Base-by-base conservation (phyloP, 2,797 vertebrate genomes). In the Megaceryle alcyon region DNA sequence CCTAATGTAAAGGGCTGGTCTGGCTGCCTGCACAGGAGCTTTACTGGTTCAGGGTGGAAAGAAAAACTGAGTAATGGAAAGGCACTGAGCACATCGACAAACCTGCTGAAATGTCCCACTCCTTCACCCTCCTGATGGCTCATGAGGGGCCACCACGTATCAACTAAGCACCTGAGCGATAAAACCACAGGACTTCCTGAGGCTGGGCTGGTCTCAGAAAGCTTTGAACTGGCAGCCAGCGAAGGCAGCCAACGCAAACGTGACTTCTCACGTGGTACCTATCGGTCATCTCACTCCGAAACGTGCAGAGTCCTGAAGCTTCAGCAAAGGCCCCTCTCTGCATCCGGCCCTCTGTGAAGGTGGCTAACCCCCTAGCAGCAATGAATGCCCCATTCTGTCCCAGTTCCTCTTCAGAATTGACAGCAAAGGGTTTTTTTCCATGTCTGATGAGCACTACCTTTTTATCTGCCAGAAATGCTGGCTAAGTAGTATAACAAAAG, bases 231-330 rank as follows among this genome's bases (percentile, higher is more conserved):
- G 31, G 19, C 10, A n/a, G 51, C 39, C 54, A 91, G 56, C 0
- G 2, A 66, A 81, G 53, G 25, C 28, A 72, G 51, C 71, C 70
- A 86, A 51, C 29, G 29, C 54, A 92, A 82, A 85, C 31, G 22
- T 0, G 0, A n/a, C 26, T 84, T 25, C 39, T 60, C 29, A 35
- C 0, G 1, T 16, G 29, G 19, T 39, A 53, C 20, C 48, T 16
- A 5, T 51, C 7, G 4, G 23, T 28, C 6, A 0, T n/a, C 59
- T 86, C 22, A 33, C 48, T 70, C n/a, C 6, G 3, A 76, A 77
- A 61, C 19, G 41, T 46, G 49, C 25, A 2, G 1, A 49, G 49
- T 75, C 19, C 68, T 7, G 19, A 82, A 51, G 35, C 64, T 92
- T 46, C 12, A 2, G 75, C 44, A 79, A 51, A 72, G 25, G 25